A percentile compares a stretch with the other conserved stretches of the same genome.
Evolutionary conservation across 2,888 invertebrate species (phyloP).

Genomic region (Aporophyla nigra): DNA sequence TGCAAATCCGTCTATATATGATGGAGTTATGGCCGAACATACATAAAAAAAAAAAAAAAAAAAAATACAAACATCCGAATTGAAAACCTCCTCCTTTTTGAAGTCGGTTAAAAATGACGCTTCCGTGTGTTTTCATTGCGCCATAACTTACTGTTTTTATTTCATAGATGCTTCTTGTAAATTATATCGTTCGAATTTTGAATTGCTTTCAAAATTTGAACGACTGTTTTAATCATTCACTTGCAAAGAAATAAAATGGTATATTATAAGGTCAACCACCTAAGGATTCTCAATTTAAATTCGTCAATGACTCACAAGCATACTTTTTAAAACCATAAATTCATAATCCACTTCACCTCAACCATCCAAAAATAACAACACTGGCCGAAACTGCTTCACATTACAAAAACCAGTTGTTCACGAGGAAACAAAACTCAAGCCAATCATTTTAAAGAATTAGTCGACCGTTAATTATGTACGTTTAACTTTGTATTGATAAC

Average conservation of each 20-base stretch:
- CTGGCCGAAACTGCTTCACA: constrained; percentile 27
- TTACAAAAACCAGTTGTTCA: constrained; percentile 55
- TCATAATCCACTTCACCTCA: constrained; percentile 44
- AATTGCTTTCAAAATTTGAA: neutral
- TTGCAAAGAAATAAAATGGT: neutral
- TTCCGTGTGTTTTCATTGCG: neutral
- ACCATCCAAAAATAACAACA: constrained; percentile 45
- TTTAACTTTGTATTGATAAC: constrained; percentile 70
- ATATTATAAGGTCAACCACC: constrained; percentile 37
- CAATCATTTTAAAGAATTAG: constrained; percentile 69
- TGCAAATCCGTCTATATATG: too few species aligned
- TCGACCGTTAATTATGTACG: constrained; percentile 67
- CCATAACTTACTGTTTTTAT: constrained; percentile 9
- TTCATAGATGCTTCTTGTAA: neutral
- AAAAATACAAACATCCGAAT: too few species aligned
- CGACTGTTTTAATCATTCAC: neutral
- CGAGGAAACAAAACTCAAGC: constrained; percentile 55
- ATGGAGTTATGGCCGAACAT: too few species aligned
- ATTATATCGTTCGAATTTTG: too few species aligned
- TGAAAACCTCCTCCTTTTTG: too few species aligned
- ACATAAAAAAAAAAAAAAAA: too few species aligned
- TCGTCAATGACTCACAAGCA: constrained; percentile 46
- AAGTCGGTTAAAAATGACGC: neutral
- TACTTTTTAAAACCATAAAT: constrained; percentile 44
- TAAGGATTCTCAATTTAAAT: constrained; percentile 56